These are phyloP conservation scores for Mionectes macconnelli DNA, from an alignment of 2,113 vertebrate genomes.

Conservation along the genomic window DNA sequence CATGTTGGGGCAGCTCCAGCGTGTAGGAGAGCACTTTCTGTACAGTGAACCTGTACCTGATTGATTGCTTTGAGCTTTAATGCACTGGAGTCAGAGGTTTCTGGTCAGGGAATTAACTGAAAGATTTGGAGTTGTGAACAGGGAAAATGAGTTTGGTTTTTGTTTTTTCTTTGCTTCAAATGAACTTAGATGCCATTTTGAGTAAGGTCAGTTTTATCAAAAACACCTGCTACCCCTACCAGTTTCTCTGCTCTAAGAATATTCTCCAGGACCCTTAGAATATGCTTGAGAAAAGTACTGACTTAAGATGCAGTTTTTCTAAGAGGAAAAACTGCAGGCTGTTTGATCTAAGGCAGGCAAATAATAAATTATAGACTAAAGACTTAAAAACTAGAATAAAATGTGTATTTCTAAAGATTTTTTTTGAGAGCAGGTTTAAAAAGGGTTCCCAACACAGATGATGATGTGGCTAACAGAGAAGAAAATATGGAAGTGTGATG, in stretches of 20 bases:
- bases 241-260: not conserved
- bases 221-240: not conserved
- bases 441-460: not conserved
- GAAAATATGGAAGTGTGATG: not conserved
- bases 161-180: not conserved
- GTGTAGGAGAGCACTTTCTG: not conserved
- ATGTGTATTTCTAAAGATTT: not conserved
- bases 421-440: not conserved
- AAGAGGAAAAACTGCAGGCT: not conserved
- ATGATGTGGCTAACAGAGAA: not conserved
- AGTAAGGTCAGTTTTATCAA: not conserved
- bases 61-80: not conserved
- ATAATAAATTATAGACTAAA: not conserved
- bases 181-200: not conserved
- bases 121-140: not conserved
- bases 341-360: not conserved
- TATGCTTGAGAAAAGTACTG: not conserved
- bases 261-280: not conserved
- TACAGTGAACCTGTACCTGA: accelerated
- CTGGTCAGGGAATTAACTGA: not conserved
- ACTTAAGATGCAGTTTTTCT: not conserved
- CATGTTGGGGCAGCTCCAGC: not conserved
- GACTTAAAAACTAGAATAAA: not conserved
- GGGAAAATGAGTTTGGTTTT: not conserved
- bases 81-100: not conserved